Evolutionary conservation across 2,797 vertebrate genomes (phyloP).

Genomic region (Lutjanus argentimaculatus): DNA sequence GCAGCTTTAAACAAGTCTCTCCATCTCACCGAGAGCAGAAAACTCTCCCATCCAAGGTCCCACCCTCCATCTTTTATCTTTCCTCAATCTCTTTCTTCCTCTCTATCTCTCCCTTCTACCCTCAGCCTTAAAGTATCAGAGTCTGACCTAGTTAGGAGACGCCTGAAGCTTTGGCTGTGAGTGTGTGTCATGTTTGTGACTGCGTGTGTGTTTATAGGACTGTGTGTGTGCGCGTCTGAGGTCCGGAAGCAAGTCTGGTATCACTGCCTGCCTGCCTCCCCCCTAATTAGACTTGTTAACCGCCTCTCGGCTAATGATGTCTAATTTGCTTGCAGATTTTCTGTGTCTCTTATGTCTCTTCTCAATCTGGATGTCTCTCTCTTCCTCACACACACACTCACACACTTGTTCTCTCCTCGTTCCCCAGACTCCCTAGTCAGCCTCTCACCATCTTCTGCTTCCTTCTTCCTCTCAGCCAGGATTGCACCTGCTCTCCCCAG

Average conservation of each 20-base stretch:
- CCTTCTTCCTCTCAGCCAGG: constrained; percentile 40
- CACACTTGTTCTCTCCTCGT: constrained; percentile 31
- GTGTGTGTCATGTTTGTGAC: constrained; percentile 54
- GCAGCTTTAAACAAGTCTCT: constrained; percentile 56
- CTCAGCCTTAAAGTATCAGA: constrained; percentile 73
- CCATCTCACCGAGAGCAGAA: constrained; percentile 66
- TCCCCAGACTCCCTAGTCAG: constrained; percentile 48
- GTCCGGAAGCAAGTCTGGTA: constrained; percentile 75
- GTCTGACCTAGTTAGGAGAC: constrained; percentile 82
- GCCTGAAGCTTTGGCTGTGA: constrained; percentile 68
- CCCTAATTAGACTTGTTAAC: constrained; percentile 81
- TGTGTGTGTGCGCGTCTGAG: constrained; percentile 51
- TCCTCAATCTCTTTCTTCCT: constrained; percentile 69
- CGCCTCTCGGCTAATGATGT: constrained; percentile 80
- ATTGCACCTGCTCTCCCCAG: constrained; percentile 56
- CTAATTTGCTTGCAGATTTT: constrained; percentile 82
- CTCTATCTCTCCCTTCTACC: constrained; percentile 51
- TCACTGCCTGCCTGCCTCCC: constrained; percentile 72
- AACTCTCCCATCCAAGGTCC: constrained; percentile 61
- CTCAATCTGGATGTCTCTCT: constrained; percentile 64
- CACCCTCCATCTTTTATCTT: constrained; percentile 74
- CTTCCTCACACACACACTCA: constrained; percentile 16
- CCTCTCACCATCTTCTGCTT: constrained; percentile 46
- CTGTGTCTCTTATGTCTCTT: constrained; percentile 69
- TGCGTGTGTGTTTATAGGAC: constrained; percentile 28